Conservation (phyloP, 2,797 vertebrate species). For the Phrynocephalus forsythii region DNA sequence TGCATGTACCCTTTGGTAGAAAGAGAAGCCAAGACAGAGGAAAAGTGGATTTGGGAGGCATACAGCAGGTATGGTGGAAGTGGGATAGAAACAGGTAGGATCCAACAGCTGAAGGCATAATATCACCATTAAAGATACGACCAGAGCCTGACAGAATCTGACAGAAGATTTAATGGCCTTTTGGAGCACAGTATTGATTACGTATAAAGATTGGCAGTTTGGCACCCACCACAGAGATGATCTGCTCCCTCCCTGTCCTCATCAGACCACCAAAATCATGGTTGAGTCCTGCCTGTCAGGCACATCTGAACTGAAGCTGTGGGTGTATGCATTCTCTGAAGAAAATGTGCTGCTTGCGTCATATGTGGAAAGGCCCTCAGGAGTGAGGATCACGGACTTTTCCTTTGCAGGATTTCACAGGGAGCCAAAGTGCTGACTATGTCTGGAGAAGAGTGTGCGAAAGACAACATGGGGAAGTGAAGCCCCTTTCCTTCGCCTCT, state of each 20-base stretch:
- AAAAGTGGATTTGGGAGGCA: neutral
- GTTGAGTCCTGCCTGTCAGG: neutral
- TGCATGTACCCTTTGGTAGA: too few species aligned
- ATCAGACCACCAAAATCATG: neutral
- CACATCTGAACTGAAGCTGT: neutral
- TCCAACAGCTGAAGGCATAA: too few species aligned
- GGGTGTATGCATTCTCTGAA: neutral
- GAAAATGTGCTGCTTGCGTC: neutral
- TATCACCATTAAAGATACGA: neutral
- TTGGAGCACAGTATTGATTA: neutral
- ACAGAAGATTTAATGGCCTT: neutral
- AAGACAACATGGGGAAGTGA: neutral
- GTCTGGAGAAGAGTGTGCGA: neutral
- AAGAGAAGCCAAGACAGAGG: neutral
- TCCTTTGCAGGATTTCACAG: neutral
- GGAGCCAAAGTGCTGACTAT: slow-evolving; percentile 37
- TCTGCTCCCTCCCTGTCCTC: neutral
- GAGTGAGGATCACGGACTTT: neutral
- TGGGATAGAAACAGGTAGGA: neutral
- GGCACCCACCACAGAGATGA: too few species aligned
- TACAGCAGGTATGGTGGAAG: neutral
- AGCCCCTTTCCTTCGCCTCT: slow-evolving; percentile 46
- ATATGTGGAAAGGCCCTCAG: neutral
- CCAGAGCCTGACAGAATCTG: neutral
- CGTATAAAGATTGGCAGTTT: neutral